Conservation (phyloP, 2,113 vertebrate genomes). For the Odobenus rosmarus region DNA sequence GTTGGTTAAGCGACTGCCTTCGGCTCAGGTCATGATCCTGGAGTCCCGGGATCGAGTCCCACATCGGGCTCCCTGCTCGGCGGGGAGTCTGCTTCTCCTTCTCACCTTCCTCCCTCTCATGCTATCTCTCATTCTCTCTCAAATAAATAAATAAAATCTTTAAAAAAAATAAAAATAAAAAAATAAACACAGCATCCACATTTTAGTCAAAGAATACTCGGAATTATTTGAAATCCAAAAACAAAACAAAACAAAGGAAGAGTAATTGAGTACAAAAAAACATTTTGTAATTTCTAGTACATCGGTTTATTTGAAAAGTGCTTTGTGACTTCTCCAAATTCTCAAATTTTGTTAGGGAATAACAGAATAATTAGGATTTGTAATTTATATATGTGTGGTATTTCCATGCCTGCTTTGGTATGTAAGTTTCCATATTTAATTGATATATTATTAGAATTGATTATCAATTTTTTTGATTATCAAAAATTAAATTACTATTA, state of each 20-base stretch:
- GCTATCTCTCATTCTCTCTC: no score
- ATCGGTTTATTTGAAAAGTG: background rate
- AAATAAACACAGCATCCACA: background rate
- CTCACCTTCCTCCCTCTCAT: no score
- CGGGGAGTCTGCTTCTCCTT: no score
- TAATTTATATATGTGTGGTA: background rate
- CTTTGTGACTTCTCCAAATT: background rate
- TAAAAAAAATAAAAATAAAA: no score
- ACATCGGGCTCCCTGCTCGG: no score
- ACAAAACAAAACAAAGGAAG: background rate
- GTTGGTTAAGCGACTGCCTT: no score
- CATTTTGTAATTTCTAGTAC: background rate
- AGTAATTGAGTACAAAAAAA: background rate
- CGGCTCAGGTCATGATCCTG: no score
- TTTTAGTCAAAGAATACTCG: background rate
- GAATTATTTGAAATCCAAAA: background rate
- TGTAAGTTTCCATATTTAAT: background rate
- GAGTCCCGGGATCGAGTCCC: no score
- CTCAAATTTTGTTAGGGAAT: background rate
- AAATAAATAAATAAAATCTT: no score
- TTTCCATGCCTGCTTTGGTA: background rate
- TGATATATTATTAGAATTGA: background rate
- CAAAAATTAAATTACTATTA: background rate
- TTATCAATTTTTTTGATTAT: background rate
- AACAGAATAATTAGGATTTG: background rate